A percentile compares a stretch with the other conserved stretches of the same genome.
Conservation (phyloP, 2,888 invertebrate genomes). For the Unio pictorum region DNA sequence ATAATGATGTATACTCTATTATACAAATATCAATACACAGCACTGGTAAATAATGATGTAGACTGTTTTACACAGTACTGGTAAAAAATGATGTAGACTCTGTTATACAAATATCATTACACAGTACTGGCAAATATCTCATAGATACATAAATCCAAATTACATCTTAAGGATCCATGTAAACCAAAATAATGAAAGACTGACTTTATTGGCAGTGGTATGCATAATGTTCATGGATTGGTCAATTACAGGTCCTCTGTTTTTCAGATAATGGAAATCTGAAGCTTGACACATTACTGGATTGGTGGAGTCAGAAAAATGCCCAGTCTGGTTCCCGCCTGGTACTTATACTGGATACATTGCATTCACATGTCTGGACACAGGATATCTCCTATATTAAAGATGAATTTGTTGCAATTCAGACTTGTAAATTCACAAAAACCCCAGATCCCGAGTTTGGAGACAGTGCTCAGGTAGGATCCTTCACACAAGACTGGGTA, state of each 20-base stretch:
- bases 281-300: slow-evolving; percentile 58
- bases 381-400: slow-evolving; percentile 40
- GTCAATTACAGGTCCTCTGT: background rate
- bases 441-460: slow-evolving; percentile 46
- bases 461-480: slow-evolving; percentile 49
- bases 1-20: too few relatives aligned
- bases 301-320: slow-evolving; percentile 64
- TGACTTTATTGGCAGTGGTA: too few relatives aligned
- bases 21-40: too few relatives aligned
- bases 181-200: too few relatives aligned
- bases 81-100: too few relatives aligned
- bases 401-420: slow-evolving; percentile 61
- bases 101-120: too few relatives aligned
- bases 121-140: too few relatives aligned
- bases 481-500: slow-evolving; percentile 67
- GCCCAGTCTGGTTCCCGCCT: slow-evolving; percentile 58
- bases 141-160: too few relatives aligned
- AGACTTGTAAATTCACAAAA: slow-evolving; percentile 57
- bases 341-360: slow-evolving; percentile 66
- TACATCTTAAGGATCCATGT: too few relatives aligned
- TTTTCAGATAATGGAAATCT: slow-evolving; percentile 56
- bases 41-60: too few relatives aligned
- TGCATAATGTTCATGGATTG: background rate
- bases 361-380: slow-evolving; percentile 65
- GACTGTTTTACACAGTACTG: too few relatives aligned